A percentile compares a stretch with the other conserved stretches of the same genome.
phyloP scores from a whole-genome alignment of 2,797 vertebrate species.

The Pelodytes ibericus region DNA sequence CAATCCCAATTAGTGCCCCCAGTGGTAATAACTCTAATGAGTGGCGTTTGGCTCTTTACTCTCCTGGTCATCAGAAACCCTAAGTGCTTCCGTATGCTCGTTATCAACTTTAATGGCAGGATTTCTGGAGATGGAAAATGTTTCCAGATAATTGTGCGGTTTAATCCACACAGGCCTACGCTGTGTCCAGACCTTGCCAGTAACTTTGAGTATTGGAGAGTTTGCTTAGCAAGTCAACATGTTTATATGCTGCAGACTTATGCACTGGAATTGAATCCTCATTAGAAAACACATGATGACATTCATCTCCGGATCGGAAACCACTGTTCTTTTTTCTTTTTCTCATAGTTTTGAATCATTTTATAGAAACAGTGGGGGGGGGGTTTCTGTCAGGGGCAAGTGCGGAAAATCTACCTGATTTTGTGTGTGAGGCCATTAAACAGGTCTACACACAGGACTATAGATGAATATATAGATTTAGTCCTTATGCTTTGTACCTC shows the following conservation, averaged over 20 bases:
- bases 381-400: no score
- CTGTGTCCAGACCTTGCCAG: background rate
- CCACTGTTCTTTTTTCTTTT: no score
- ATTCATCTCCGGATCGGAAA: no score
- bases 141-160: conserved; percentile 32
- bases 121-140: conserved; percentile 29
- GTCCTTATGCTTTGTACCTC: background rate
- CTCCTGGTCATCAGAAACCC: conserved; percentile 15
- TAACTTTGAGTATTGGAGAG: background rate
- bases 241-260: background rate
- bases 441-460: no score
- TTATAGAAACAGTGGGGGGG: no score
- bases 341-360: no score
- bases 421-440: no score
- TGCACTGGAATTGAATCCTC: background rate
- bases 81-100: conserved; percentile 41
- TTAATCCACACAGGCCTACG: conserved; percentile 11
- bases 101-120: conserved; percentile 10
- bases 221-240: conserved; percentile 12
- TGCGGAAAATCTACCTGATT: no score
- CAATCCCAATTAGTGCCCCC: no score
- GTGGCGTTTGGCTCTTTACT: background rate
- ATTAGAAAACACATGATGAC: no score
- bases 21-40: background rate
- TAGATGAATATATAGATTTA: background rate